Evolutionary conservation across 2,797 vertebrate genomes (phyloP), one percentile per base, ranked within the genome.

Genomic region (Triplophysa yarkandensis): DNA sequence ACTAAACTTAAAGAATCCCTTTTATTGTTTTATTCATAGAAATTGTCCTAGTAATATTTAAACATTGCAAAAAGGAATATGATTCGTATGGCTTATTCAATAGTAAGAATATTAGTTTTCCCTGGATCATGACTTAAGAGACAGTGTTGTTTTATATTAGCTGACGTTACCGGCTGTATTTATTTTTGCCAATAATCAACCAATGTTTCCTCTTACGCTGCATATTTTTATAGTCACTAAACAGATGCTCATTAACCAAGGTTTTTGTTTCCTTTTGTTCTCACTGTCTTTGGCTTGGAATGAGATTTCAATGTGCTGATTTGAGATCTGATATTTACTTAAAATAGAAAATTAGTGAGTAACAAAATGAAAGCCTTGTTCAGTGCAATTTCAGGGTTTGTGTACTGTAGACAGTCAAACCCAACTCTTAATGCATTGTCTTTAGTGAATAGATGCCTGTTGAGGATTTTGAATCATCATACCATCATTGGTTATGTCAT

Each of bases 401-500:
- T 50, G 13, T 30, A 48, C 43, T 36, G 9, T 48, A 62, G 36
- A 71, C 34, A 27, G 69, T 62, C 58, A 62, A 71, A 25, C 21
- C 44, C 2, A 16, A 19, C 39, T 57, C 1, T 21, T 44, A 8
- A 44, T 61, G 44, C 44, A 63, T 52, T 62, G 17, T 62, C 23
- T 19, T 36, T 61, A 27, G 9, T 48, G 30, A 71, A 62, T 39
- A 21, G 69, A 23, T 48, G 14, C 21, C 32, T 48, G 32, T 52
- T 2, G 27, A 34, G 44, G 19, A 30, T 62, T n/a, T 28, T 30
- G 30, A 32, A 58, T 58, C 28, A 32, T 32, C 2, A 19, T 50
- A 8, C 57, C n/a, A n/a, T n/a, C n/a, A n/a, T 71, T 6, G 2
- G 7, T 43, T 7, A 4, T 36, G 36, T 62, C 32, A 39, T 63